Evolutionary conservation across 2,797 vertebrate genomes (phyloP), one percentile per base, ranked within the genome.

Genomic region (Myotis myotis): DNA sequence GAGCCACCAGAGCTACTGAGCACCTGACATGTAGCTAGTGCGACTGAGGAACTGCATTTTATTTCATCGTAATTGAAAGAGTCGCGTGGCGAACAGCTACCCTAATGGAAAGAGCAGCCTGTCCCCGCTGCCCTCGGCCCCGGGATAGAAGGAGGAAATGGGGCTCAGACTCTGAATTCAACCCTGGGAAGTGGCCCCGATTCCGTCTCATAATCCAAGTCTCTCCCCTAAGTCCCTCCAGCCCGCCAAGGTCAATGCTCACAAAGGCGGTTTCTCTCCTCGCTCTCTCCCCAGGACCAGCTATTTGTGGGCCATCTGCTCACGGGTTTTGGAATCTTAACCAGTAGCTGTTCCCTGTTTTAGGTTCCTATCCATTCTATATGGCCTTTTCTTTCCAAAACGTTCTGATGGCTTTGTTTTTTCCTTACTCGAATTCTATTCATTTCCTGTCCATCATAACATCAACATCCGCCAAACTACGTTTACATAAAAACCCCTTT

Each of bases 361-460:
- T 36, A 86, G 49, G 20, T 23, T 83, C 36, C 53, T 68, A 30
- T 30, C 88, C 38, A 51, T 44, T 44, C 76, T 66, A 33, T 38
- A 23, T 22, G 17, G 22, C 30, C 60, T 62, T 91, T 66, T 44
- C 68, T 76, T 60, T 89, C 66, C 41, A n/a, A 60, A 82, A 80
- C 51, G 62, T 75, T 60, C 83, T 62, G 85, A 41, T 6, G 28
- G 22, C 70, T 84, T 81, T 74, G n/a, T 30, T 82, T 62, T 51
- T 36, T 38, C 92, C 76, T 97, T 38, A 20, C 47, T 89, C 91
- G 53, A 55, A 75, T 49, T 81, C 92, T 91, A 66, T 62, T 87
- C 78, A 87, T 81, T 96, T 97, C 89, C 95, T 91, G 84, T 36
- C 83, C 20, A 76, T 68, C 92, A 85, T 57, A 92, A 97, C 92